phyloP scores from a whole-genome alignment of 2,797 vertebrate species.

The Eupleurogrammus muticus region DNA sequence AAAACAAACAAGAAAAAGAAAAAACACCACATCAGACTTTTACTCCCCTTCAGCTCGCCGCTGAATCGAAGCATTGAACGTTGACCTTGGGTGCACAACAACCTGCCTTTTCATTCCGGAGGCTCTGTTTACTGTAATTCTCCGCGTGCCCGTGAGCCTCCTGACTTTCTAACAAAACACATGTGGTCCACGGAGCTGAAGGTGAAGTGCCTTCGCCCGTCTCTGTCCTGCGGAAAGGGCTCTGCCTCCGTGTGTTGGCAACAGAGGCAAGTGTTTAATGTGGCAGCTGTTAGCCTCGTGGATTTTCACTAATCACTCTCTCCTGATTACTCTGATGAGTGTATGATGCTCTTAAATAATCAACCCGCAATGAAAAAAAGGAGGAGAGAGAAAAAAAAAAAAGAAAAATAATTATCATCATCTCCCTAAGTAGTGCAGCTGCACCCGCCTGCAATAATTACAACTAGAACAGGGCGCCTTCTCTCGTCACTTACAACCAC shows the following conservation, averaged over 20 bases:
- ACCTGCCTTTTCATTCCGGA: slow-evolving; percentile 60
- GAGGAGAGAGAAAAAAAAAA: slow-evolving; percentile 71
- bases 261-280: slow-evolving; percentile 85
- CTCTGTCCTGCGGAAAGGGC: slow-evolving; percentile 75
- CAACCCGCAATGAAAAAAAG: slow-evolving; percentile 78
- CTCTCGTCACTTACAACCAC: slow-evolving; percentile 84
- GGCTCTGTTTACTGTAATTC: slow-evolving; percentile 64
- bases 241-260: slow-evolving; percentile 79
- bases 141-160: slow-evolving; percentile 59
- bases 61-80: slow-evolving; percentile 46
- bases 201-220: slow-evolving; percentile 77
- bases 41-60: slow-evolving; percentile 42
- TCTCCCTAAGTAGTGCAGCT: slow-evolving; percentile 86
- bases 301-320: slow-evolving; percentile 87
- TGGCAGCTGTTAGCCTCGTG: slow-evolving; percentile 86
- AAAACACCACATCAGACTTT: slow-evolving; percentile 60
- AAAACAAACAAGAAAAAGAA: slow-evolving; percentile 10
- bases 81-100: slow-evolving; percentile 69
- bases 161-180: slow-evolving; percentile 80
- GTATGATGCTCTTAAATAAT: slow-evolving; percentile 89
- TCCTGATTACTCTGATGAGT: slow-evolving; percentile 87
- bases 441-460: slow-evolving; percentile 85
- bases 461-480: slow-evolving; percentile 83
- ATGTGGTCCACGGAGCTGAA: slow-evolving; percentile 67
- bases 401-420: slow-evolving; percentile 86